phyloP scores from a whole-genome alignment of 2,797 vertebrate genomes.

The Rallus crepitans region DNA sequence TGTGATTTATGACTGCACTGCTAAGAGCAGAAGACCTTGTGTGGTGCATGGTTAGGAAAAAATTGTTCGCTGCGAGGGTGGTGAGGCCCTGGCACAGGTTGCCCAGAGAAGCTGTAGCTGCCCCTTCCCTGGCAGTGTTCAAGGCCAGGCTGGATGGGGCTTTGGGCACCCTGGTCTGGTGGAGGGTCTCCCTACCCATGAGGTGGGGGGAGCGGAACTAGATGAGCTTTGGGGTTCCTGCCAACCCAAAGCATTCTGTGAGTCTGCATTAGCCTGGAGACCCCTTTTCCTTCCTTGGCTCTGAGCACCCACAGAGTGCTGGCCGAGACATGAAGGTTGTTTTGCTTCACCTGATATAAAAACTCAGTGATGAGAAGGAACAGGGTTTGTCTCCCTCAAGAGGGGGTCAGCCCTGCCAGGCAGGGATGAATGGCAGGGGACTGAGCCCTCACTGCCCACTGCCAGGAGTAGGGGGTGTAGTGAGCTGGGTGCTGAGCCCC shows the following conservation, averaged over 20 bases:
- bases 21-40: background rate
- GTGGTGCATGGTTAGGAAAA: too few relatives aligned
- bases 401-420: too few relatives aligned
- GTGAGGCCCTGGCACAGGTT: too few relatives aligned
- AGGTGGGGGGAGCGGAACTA: too few relatives aligned
- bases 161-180: too few relatives aligned
- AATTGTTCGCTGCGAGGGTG: too few relatives aligned
- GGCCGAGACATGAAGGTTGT: rapidly evolving
- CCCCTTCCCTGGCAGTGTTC: too few relatives aligned
- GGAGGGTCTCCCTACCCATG: too few relatives aligned
- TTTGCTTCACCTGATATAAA: background rate
- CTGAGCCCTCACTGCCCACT: rapidly evolving
- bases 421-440: rapidly evolving
- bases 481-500: rapidly evolving
- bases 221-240: too few relatives aligned
- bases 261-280: background rate
- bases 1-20: background rate
- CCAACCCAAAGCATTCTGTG: too few relatives aligned
- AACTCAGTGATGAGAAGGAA: background rate
- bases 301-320: background rate
- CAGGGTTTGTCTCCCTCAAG: background rate
- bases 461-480: background rate
- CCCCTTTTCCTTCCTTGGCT: background rate
- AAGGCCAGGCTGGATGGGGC: too few relatives aligned
- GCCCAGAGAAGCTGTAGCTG: too few relatives aligned